Conservation (phyloP, 2,797 vertebrate species). For the Pangasius djambal region DNA sequence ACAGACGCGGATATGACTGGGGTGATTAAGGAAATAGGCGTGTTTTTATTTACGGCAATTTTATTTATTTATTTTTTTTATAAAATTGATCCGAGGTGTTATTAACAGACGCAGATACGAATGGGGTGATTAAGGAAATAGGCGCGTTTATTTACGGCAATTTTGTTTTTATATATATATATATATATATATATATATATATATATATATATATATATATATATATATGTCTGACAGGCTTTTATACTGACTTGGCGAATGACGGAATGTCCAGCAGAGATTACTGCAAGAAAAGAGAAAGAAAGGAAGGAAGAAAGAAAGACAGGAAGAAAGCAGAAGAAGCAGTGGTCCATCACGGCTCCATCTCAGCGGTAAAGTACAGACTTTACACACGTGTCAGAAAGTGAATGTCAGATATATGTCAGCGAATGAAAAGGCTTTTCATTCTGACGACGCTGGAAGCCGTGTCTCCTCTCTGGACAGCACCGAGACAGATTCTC, state of each 20-base stretch:
- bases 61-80: too few relatives aligned
- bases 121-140: neutral
- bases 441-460: constrained; percentile 29
- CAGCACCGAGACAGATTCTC: neutral
- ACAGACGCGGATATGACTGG: too few relatives aligned
- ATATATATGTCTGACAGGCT: neutral
- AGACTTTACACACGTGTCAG: constrained; percentile 19
- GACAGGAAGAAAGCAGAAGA: neutral
- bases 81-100: neutral
- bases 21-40: neutral
- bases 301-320: neutral
- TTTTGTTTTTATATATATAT: too few relatives aligned
- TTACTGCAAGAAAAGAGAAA: neutral
- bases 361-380: constrained; percentile 14
- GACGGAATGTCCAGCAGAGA: neutral
- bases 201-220: too few relatives aligned
- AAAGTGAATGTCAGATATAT: constrained; percentile 41
- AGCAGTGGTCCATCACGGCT: neutral
- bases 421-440: constrained; percentile 39
- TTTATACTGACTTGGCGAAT: neutral
- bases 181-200: too few relatives aligned
- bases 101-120: too few relatives aligned
- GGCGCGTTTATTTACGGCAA: too few relatives aligned
- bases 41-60: too few relatives aligned
- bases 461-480: constrained; percentile 23